Conservation (phyloP, 2,797 vertebrate genomes). For the Spinus olivaceus region DNA sequence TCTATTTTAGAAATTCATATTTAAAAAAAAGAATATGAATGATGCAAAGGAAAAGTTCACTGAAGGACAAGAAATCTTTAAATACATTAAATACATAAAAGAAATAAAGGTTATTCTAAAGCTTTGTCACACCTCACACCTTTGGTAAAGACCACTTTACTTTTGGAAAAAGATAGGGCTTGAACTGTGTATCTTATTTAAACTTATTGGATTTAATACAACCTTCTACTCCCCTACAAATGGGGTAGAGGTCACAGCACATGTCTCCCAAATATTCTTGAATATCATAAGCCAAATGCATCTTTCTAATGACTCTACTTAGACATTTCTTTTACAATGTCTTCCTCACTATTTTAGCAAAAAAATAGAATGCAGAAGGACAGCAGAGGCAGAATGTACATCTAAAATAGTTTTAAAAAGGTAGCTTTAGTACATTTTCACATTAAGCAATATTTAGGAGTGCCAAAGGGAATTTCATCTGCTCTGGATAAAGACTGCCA, state of each 20-base stretch:
- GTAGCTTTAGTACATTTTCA: not conserved
- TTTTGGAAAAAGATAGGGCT: not conserved
- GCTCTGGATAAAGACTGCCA: not conserved
- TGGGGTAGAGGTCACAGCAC: not conserved
- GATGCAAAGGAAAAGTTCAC: not conserved
- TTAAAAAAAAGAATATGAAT: not conserved
- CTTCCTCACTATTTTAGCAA: not conserved
- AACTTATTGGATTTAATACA: not conserved
- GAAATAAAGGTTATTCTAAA: not conserved
- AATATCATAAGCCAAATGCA: not conserved
- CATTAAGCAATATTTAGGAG: not conserved
- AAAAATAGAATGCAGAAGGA: not conserved
- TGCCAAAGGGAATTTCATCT: not conserved
- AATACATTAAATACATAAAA: not conserved
- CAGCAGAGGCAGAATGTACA: conserved; percentile 43
- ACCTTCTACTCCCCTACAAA: not conserved
- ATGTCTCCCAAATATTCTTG: not conserved
- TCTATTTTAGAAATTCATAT: not conserved
- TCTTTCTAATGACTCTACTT: conserved; percentile 3
- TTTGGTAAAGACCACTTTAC: not conserved
- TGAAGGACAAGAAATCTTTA: not conserved
- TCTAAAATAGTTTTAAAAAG: not conserved
- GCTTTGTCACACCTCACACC: not conserved
- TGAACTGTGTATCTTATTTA: not conserved
- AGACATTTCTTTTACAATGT: not conserved